Evolutionary conservation across 2,888 invertebrate species (phyloP).

Genomic region (Phaedon cochleariae): DNA sequence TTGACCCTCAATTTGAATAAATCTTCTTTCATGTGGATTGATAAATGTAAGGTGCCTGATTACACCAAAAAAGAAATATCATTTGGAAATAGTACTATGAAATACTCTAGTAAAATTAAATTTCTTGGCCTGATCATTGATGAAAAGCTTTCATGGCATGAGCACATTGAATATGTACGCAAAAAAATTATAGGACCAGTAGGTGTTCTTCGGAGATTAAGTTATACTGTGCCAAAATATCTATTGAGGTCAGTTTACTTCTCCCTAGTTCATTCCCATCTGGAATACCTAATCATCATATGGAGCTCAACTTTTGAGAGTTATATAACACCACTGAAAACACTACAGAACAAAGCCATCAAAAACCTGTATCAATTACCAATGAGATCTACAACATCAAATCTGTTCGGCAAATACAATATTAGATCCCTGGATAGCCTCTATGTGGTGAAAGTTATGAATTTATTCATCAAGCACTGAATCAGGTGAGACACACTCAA

Average conservation of each 20-base stretch:
- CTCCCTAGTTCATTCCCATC: too few relatives aligned
- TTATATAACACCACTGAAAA: too few relatives aligned
- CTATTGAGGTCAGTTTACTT: too few relatives aligned
- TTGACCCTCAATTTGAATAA: constrained; percentile 12
- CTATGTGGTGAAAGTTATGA: constrained; percentile 14
- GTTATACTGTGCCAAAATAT: too few relatives aligned
- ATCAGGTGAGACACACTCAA: constrained; percentile 14
- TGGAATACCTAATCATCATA: too few relatives aligned
- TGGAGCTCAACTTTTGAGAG: too few relatives aligned
- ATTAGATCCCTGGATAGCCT: constrained; percentile 6
- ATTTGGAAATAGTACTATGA: constrained; percentile 11
- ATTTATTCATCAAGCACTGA: constrained; percentile 14
- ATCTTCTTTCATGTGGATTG: constrained; percentile 10
- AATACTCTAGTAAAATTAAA: constrained; percentile 10
- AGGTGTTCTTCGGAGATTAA: too few relatives aligned
- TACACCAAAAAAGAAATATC: constrained; percentile 1
- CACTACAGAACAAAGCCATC: too few relatives aligned
- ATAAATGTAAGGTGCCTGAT: constrained; percentile 2
- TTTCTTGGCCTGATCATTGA: constrained; percentile 12
- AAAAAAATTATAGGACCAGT: not conserved
- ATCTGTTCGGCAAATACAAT: not conserved
- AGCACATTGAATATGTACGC: constrained; percentile 6
- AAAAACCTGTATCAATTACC: too few relatives aligned
- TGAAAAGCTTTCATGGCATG: too few relatives aligned
- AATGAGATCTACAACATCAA: too few relatives aligned